These are phyloP conservation scores for Glomeris maerens DNA, from an alignment of 1,140 invertebrate species.

Conservation along the genomic window DNA sequence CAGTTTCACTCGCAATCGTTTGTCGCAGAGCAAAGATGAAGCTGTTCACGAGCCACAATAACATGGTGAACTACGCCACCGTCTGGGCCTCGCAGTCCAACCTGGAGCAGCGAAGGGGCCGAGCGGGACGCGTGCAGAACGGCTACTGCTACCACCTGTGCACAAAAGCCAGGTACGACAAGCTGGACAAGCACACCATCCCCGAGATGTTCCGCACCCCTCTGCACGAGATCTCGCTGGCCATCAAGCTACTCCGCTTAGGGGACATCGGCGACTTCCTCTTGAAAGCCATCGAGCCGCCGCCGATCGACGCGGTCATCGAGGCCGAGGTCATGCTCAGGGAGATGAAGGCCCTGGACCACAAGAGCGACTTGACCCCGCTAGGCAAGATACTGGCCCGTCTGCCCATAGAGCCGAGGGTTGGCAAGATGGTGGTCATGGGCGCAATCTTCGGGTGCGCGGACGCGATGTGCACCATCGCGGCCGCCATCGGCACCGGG, in stretches of 20 bases:
- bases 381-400: conserved; percentile 82
- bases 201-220: conserved; percentile 94
- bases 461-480: conserved; percentile 80
- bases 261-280: conserved; percentile 83
- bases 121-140: conserved; percentile 73
- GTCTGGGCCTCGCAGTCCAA: conserved; percentile 88
- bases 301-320: conserved; percentile 83
- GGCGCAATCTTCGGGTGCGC: conserved; percentile 71
- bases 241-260: conserved; percentile 70
- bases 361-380: conserved; percentile 68
- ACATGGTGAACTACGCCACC: conserved; percentile 87
- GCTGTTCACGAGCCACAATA: conserved; percentile 85
- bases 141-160: conserved; percentile 84
- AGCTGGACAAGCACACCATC: conserved; percentile 75
- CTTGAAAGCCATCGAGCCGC: conserved; percentile 83
- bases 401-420: conserved; percentile 75
- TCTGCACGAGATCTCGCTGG: conserved; percentile 72
- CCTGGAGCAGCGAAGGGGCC: conserved; percentile 73
- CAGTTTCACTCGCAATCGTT: conserved; percentile 2
- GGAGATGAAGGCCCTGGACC: conserved; percentile 41
- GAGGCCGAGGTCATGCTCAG: conserved; percentile 57
- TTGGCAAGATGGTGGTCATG: conserved; percentile 90
- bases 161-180: conserved; percentile 39
- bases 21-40: conserved; percentile 84
- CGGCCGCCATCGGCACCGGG: conserved; percentile 82